A percentile compares a stretch with the other conserved stretches of the same genome.
These are phyloP conservation scores for Polyommatus iphigenia DNA, from an alignment of 2,888 invertebrate species.

Conservation along the genomic window DNA sequence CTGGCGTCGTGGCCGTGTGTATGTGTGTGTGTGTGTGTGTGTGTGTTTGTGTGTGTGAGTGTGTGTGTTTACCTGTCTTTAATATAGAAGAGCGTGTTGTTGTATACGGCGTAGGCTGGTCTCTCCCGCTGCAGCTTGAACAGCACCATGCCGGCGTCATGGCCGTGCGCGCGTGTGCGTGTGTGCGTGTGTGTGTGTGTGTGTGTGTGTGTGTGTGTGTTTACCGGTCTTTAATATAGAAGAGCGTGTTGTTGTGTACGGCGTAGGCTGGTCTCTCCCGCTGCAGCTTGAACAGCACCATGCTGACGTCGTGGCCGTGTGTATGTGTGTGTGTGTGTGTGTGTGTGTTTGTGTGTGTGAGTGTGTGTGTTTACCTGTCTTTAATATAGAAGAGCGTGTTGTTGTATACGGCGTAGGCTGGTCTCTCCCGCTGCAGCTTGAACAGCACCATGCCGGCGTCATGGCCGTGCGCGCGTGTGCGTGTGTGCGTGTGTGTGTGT, in stretches of 20 bases:
- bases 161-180: too few relatives aligned
- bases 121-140: conserved; percentile 96
- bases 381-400: conserved; percentile 98
- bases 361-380: conserved; percentile 83
- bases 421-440: conserved; percentile 95
- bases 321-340: too few relatives aligned
- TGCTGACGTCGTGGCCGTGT: conserved; percentile 99
- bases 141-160: conserved; percentile 98
- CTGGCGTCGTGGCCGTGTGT: conserved; percentile 99
- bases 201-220: background rate
- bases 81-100: conserved; percentile 96
- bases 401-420: conserved; percentile 96
- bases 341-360: too few relatives aligned
- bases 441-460: conserved; percentile 98
- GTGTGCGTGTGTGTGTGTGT: background rate
- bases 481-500: background rate
- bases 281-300: conserved; percentile 96
- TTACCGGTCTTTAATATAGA: conserved; percentile 96
- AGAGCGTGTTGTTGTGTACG: conserved; percentile 94
- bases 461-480: too few relatives aligned
- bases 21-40: too few relatives aligned
- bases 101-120: conserved; percentile 96
- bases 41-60: background rate
- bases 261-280: conserved; percentile 98
- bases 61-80: conserved; percentile 88